These are phyloP conservation scores for Meandrina meandrites DNA, from an alignment of 92 coral and sea anemone genomes.

Conservation along the genomic window DNA sequence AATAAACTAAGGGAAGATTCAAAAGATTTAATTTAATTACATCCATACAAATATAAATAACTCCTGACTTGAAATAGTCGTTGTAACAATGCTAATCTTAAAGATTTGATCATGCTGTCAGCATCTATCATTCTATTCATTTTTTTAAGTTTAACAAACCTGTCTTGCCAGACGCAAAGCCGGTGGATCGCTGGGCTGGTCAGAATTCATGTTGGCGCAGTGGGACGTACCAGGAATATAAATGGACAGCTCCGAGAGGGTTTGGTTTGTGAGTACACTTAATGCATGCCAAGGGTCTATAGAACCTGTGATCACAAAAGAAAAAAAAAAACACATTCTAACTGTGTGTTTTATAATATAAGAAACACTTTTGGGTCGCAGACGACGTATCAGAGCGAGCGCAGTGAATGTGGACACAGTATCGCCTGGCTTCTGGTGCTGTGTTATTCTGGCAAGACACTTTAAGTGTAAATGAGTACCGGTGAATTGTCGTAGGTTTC, in stretches of 20 bases:
- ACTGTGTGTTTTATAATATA: no score
- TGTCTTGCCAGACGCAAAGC: constrained; percentile 61
- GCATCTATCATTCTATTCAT: no score
- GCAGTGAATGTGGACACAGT: neutral
- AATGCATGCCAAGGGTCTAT: constrained; percentile 84
- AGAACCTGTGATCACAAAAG: constrained; percentile 52
- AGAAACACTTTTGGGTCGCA: neutral
- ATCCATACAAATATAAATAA: no score
- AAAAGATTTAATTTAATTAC: no score
- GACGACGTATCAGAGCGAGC: no score
- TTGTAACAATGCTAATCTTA: neutral
- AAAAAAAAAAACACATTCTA: neutral
- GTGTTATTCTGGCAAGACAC: neutral
- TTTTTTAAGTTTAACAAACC: constrained; percentile 53
- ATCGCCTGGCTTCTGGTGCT: neutral
- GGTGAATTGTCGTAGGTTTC: no score
- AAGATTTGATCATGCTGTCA: no score
- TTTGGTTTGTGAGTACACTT: constrained; percentile 66
- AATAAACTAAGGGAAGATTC: no score
- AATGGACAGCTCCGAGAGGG: constrained; percentile 58
- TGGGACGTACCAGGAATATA: constrained; percentile 77
- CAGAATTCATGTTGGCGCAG: constrained; percentile 68
- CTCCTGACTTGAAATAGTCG: no score
- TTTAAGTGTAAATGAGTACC: no score
- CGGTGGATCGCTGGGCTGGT: constrained; percentile 54